These are phyloP conservation scores for Salvelinus namaycush DNA, from an alignment of 2,113 vertebrate species.

Conservation along the genomic window DNA sequence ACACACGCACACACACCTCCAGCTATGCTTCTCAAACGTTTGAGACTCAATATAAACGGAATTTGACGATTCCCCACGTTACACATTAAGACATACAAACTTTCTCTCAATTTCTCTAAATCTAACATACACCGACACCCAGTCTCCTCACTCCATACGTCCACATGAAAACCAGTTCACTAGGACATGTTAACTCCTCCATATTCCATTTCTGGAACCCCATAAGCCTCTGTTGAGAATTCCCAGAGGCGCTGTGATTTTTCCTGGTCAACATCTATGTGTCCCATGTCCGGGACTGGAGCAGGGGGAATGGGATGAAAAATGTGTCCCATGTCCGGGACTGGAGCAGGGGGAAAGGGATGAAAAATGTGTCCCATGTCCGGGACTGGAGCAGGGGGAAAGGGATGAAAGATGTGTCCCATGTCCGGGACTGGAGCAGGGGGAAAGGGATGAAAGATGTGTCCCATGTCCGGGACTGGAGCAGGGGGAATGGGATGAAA, in stretches of 20 bases:
- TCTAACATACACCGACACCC: constrained; percentile 25
- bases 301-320: constrained; percentile 6
- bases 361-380: too few relatives aligned
- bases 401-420: too few relatives aligned
- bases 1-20: constrained; percentile 34
- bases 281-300: too few relatives aligned
- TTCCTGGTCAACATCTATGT: constrained; percentile 12
- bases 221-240: background rate
- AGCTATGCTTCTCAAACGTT: constrained; percentile 19
- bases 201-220: constrained; percentile 11
- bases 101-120: constrained; percentile 11
- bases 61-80: background rate
- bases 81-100: constrained; percentile 7
- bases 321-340: constrained; percentile 9
- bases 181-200: constrained; percentile 35
- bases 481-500: too few relatives aligned
- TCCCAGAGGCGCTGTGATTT: constrained; percentile 13
- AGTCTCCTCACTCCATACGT: constrained; percentile 23
- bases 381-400: too few relatives aligned
- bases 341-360: background rate
- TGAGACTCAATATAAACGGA: constrained; percentile 14
- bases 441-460: too few relatives aligned
- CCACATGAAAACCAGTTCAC: constrained; percentile 37
- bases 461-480: too few relatives aligned
- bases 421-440: background rate